Percentiles rank a stretch among this genome's conserved stretches.
Evolutionary conservation across 2,113 vertebrate species (phyloP).

Genomic region (Dasyprocta punctata): DNA sequence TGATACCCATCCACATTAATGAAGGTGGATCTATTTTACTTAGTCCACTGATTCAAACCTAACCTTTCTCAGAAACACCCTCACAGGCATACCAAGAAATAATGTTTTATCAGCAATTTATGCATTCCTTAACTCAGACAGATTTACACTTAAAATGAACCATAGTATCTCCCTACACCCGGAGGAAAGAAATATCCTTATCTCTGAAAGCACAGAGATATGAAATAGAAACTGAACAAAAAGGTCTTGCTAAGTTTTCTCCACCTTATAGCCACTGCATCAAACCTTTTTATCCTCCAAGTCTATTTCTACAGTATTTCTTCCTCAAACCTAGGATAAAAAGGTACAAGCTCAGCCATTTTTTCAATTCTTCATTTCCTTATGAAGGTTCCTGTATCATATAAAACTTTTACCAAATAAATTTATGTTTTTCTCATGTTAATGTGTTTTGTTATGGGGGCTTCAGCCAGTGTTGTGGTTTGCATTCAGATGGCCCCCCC

Average conservation of each 20-base stretch:
- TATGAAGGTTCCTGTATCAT: neutral
- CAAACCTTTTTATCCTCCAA: neutral
- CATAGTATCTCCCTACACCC: neutral
- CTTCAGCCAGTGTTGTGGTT: neutral
- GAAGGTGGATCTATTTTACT: neutral
- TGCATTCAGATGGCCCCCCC: too few relatives aligned
- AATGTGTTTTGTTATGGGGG: neutral
- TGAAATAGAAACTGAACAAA: neutral
- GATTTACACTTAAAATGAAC: neutral
- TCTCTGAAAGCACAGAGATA: neutral
- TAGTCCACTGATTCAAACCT: neutral
- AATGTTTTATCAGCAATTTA: neutral
- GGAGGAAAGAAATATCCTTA: neutral
- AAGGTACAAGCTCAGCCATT: neutral
- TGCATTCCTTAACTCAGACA: neutral
- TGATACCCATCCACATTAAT: neutral
- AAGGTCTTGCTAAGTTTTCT: neutral
- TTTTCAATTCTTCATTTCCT: neutral
- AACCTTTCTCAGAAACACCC: neutral
- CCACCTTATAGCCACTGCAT: neutral
- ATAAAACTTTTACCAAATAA: conserved; percentile 14
- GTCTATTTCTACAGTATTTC: neutral
- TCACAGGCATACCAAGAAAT: neutral
- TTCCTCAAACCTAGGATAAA: neutral
- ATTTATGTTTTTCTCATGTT: neutral